Percentiles rank a stretch among this genome's conserved stretches.
phyloP scores from a whole-genome alignment of 1,140 invertebrate genomes.

The Scaptomyza montana region DNA sequence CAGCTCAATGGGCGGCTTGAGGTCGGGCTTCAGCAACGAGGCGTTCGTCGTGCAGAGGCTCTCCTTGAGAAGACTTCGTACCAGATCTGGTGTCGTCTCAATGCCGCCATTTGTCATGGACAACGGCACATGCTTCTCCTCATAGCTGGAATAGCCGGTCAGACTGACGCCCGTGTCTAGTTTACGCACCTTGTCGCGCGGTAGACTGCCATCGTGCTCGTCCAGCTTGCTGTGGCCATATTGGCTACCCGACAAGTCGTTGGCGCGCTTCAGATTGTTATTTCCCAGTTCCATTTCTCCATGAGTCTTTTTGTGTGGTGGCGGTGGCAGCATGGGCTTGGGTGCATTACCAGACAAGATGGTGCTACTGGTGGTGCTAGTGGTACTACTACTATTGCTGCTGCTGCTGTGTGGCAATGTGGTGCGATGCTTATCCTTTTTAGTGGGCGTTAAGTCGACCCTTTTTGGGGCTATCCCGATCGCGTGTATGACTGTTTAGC shows the following conservation, averaged over 20 bases:
- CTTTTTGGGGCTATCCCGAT: slow-evolving; percentile 70
- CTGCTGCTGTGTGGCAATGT: slow-evolving; percentile 29
- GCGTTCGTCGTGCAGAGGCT: slow-evolving; percentile 70
- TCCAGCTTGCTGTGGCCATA: slow-evolving; percentile 65
- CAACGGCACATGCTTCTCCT: slow-evolving; percentile 65
- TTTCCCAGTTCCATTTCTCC: slow-evolving; percentile 37
- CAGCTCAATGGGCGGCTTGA: slow-evolving; percentile 71
- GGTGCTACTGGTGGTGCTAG: slow-evolving; percentile 7
- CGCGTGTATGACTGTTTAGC: slow-evolving; percentile 65
- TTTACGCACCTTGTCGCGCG: slow-evolving; percentile 75
- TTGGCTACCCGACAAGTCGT: slow-evolving; percentile 57
- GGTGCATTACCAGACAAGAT: slow-evolving; percentile 13
- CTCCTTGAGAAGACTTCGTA: slow-evolving; percentile 79
- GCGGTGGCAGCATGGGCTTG: slow-evolving; percentile 59
- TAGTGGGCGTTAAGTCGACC: slow-evolving; percentile 70
- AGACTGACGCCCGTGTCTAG: slow-evolving; percentile 56
- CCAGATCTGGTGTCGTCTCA: slow-evolving; percentile 82
- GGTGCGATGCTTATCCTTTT: slow-evolving; percentile 70
- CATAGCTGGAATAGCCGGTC: slow-evolving; percentile 47
- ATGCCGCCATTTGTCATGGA: slow-evolving; percentile 78
- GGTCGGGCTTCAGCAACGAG: slow-evolving; percentile 71
- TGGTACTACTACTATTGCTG: slow-evolving; percentile 6
- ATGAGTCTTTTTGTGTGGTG: slow-evolving; percentile 23
- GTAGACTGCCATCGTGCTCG: slow-evolving; percentile 56
- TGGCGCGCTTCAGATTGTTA: slow-evolving; percentile 67